A percentile compares a stretch with the other conserved stretches of the same genome.
These are phyloP conservation scores for Microtus montanus DNA, from an alignment of 2,113 vertebrate species.

Conservation along the genomic window DNA sequence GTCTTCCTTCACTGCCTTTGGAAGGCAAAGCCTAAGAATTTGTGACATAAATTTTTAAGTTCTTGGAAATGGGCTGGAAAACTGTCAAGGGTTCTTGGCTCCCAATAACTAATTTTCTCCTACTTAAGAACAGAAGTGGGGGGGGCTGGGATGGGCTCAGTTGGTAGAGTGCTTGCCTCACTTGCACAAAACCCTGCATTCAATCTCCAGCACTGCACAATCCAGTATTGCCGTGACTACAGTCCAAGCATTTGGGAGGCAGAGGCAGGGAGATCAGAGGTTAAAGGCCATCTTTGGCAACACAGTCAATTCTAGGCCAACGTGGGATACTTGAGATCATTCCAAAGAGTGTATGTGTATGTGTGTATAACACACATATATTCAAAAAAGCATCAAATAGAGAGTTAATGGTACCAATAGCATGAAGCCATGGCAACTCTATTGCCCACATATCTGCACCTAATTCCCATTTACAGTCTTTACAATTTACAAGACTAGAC, in stretches of 20 bases:
- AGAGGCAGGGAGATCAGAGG: neutral
- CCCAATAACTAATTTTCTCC: neutral
- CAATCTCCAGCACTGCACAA: neutral
- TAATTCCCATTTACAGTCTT: neutral
- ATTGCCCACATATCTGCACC: neutral
- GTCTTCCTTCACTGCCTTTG: neutral
- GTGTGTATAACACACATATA: no score
- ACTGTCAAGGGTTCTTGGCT: neutral
- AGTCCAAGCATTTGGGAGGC: neutral
- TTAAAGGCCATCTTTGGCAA: neutral
- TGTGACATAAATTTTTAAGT: neutral
- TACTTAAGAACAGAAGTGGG: neutral
- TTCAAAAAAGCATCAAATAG: neutral
- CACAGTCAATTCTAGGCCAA: neutral
- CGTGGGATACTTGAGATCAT: neutral
- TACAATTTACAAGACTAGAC: neutral
- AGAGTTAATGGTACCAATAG: no score
- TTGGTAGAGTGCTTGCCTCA: neutral
- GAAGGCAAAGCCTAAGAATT: neutral
- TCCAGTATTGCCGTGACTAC: neutral
- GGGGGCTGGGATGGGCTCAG: neutral
- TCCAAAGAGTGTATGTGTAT: neutral
- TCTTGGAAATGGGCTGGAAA: conserved; percentile 35
- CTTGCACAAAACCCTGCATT: neutral
- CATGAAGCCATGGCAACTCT: neutral